Conservation (phyloP, 2,797 vertebrate genomes). For the Diplodus puntazzo region DNA sequence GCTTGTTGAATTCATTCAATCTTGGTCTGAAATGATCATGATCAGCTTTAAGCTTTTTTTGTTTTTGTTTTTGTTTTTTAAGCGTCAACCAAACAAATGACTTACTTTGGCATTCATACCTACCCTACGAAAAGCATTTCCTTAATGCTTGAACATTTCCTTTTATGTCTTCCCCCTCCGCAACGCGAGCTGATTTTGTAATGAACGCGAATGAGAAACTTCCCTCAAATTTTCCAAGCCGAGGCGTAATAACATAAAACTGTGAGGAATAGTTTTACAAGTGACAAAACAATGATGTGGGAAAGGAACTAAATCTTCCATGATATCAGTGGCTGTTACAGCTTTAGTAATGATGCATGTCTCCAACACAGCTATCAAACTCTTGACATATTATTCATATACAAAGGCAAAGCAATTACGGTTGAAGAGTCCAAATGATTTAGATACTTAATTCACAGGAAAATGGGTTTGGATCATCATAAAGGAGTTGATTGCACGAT, state of each 20-base stretch:
- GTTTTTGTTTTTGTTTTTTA: slow-evolving; percentile 68
- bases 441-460: slow-evolving; percentile 73
- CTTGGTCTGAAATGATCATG: slow-evolving; percentile 66
- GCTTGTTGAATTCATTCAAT: slow-evolving; percentile 57
- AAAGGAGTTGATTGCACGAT: slow-evolving; percentile 80
- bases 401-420: slow-evolving; percentile 82
- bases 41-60: slow-evolving; percentile 80
- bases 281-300: slow-evolving; percentile 69
- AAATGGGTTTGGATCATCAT: slow-evolving; percentile 71
- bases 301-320: slow-evolving; percentile 68
- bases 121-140: slow-evolving; percentile 74
- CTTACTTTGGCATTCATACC: slow-evolving; percentile 73
- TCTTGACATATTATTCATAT: slow-evolving; percentile 77
- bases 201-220: slow-evolving; percentile 67
- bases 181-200: slow-evolving; percentile 58
- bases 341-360: slow-evolving; percentile 78
- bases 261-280: slow-evolving; percentile 69
- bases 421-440: slow-evolving; percentile 76
- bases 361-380: slow-evolving; percentile 74
- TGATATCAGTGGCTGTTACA: slow-evolving; percentile 66
- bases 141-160: slow-evolving; percentile 78
- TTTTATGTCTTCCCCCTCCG: slow-evolving; percentile 72
- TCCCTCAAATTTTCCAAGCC: slow-evolving; percentile 60
- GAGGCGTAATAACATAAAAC: slow-evolving; percentile 63
- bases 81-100: slow-evolving; percentile 82